Conservation (phyloP, 2,113 vertebrate species). For the Caretta caretta region DNA sequence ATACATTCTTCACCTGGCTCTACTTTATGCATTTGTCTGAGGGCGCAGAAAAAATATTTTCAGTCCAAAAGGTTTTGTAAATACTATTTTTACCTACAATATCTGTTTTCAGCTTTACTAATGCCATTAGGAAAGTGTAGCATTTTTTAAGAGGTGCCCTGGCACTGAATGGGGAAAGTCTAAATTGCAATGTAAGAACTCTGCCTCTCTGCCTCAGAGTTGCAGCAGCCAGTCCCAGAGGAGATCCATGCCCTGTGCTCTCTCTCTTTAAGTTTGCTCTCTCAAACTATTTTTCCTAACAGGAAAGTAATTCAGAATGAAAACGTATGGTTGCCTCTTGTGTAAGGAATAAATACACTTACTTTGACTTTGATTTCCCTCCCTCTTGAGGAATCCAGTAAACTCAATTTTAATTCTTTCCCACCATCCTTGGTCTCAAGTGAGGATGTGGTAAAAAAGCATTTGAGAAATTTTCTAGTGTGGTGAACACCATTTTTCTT, state of each 20-base stretch:
- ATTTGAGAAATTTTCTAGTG: neutral
- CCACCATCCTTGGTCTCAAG: neutral
- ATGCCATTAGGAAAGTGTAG: neutral
- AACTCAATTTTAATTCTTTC: neutral
- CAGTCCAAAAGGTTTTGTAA: neutral
- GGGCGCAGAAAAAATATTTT: neutral
- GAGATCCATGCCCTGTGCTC: neutral
- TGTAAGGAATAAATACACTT: neutral
- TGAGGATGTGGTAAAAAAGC: neutral
- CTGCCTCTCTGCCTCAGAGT: neutral
- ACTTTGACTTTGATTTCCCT: neutral
- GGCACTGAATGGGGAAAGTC: neutral
- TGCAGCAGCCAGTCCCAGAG: neutral
- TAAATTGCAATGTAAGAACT: neutral
- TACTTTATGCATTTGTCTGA: neutral
- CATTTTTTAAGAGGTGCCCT: neutral
- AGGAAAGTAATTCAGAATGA: neutral
- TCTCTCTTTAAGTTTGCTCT: neutral
- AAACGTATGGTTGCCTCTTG: neutral
- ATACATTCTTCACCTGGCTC: neutral
- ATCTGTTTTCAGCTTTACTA: neutral
- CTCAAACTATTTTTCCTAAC: neutral
- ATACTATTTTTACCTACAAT: neutral
- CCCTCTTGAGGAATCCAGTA: neutral
- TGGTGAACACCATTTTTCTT: neutral